Evolutionary conservation across 1,140 invertebrate species (phyloP).

Genomic region (Gryllus bimaculatus): DNA sequence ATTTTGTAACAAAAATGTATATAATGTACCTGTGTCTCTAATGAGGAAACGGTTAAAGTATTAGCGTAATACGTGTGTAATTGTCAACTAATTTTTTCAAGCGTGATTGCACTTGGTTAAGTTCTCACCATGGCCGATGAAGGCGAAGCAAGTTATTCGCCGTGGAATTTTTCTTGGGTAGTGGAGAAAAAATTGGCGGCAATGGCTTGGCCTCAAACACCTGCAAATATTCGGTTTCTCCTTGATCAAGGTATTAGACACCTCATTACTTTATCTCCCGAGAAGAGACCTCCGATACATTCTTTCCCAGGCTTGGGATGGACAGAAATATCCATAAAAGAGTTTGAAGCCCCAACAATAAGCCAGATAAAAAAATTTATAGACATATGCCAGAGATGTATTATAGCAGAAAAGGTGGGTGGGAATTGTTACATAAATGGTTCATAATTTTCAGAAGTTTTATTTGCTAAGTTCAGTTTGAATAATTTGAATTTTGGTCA

Average conservation of each 20-base stretch:
- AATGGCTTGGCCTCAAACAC: conserved; percentile 50
- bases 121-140: neutral
- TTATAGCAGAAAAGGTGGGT: conserved; percentile 19
- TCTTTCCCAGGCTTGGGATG: conserved; percentile 40
- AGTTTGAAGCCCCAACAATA: conserved; percentile 54
- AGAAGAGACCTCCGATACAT: conserved; percentile 45
- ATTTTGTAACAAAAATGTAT: too few species aligned
- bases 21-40: too few species aligned
- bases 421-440: neutral
- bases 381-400: conserved; percentile 44
- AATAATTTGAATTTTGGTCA: conserved; percentile 7
- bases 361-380: conserved; percentile 58
- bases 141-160: conserved; percentile 26
- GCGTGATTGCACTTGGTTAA: too few species aligned
- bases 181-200: conserved; percentile 46
- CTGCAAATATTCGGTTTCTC: conserved; percentile 48
- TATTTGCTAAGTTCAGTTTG: neutral
- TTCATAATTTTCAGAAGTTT: neutral
- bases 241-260: conserved; percentile 39
- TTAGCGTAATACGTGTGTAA: too few species aligned
- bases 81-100: too few species aligned
- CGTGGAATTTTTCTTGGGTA: conserved; percentile 53
- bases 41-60: too few species aligned
- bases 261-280: conserved; percentile 51
- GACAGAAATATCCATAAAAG: conserved; percentile 49